Percentiles rank a stretch among this genome's conserved stretches.
These are phyloP conservation scores for Cynopterus sphinx DNA, from an alignment of 2,797 vertebrate genomes.

Conservation along the genomic window DNA sequence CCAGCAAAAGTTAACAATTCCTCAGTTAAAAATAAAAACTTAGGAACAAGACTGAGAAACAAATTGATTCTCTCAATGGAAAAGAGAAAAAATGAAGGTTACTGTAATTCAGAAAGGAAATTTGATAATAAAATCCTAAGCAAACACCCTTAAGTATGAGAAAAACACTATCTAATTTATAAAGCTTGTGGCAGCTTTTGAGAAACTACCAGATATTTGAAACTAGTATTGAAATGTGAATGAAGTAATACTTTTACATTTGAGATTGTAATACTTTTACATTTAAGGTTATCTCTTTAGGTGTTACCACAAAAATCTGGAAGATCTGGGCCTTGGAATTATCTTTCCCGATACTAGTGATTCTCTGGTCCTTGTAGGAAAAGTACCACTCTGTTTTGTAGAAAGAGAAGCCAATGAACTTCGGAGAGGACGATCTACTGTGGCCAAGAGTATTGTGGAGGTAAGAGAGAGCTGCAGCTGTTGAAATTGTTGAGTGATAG, in stretches of 20 bases:
- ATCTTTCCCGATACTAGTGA: conserved; percentile 86
- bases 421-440: conserved; percentile 90
- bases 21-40: conserved; percentile 37
- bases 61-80: neutral
- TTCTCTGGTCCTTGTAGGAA: conserved; percentile 88
- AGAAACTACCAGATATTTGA: conserved; percentile 34
- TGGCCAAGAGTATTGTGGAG: conserved; percentile 92
- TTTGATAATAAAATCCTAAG: conserved; percentile 54
- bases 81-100: conserved; percentile 27
- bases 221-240: neutral
- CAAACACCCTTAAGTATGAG: conserved; percentile 28
- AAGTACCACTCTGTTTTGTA: conserved; percentile 94
- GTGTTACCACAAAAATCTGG: conserved; percentile 89
- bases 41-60: conserved; percentile 54
- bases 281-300: conserved; percentile 82
- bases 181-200: conserved; percentile 55
- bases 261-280: conserved; percentile 47
- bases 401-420: conserved; percentile 95
- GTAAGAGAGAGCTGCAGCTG: conserved; percentile 80
- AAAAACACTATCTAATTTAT: conserved; percentile 24
- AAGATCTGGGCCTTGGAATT: conserved; percentile 91
- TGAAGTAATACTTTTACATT: conserved; percentile 40
- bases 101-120: conserved; percentile 52
- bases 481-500: neutral
- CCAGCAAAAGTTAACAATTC: conserved; percentile 53